Evolutionary conservation across 2,113 vertebrate species (phyloP).

Genomic region (Tringa solitaria): DNA sequence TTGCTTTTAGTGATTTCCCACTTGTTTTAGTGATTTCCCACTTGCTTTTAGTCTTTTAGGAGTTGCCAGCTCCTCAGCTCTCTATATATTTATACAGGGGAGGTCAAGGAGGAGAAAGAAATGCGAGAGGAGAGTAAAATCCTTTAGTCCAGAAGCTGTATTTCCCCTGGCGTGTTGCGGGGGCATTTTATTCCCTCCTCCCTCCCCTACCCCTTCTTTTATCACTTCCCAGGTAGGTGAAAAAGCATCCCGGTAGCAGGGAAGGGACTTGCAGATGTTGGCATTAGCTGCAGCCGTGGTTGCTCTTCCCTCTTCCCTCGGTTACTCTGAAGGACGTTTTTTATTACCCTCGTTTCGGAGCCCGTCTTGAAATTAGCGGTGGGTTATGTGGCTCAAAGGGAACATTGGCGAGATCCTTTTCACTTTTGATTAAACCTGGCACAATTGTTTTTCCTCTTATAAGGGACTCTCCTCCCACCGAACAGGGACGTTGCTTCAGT

Average conservation of each 20-base stretch:
- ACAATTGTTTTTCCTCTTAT: conserved; percentile 68
- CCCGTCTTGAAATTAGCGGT: conserved; percentile 63
- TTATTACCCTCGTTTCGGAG: conserved; percentile 61
- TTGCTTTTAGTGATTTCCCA: neutral
- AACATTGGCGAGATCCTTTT: conserved; percentile 68
- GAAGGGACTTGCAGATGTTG: conserved; percentile 18
- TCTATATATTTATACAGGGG: neutral
- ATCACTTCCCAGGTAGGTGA: conserved; percentile 38
- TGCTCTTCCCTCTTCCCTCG: conserved; percentile 25
- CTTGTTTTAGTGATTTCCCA: too few species aligned
- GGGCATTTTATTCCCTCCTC: neutral
- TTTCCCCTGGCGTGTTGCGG: neutral
- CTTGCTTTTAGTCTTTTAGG: neutral
- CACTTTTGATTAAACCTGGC: conserved; percentile 73
- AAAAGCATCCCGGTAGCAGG: neutral
- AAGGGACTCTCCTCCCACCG: conserved; percentile 55
- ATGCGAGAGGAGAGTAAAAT: neutral
- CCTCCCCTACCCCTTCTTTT: neutral
- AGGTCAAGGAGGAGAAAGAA: conserved; percentile 21
- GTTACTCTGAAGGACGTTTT: conserved; percentile 69
- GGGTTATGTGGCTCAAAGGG: conserved; percentile 71
- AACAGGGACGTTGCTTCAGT: conserved; percentile 64
- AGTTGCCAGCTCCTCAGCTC: neutral
- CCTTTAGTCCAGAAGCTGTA: neutral
- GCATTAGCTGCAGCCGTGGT: neutral